Evolutionary conservation across 2,113 vertebrate genomes (phyloP).

Genomic region (Tragelaphus scriptus): DNA sequence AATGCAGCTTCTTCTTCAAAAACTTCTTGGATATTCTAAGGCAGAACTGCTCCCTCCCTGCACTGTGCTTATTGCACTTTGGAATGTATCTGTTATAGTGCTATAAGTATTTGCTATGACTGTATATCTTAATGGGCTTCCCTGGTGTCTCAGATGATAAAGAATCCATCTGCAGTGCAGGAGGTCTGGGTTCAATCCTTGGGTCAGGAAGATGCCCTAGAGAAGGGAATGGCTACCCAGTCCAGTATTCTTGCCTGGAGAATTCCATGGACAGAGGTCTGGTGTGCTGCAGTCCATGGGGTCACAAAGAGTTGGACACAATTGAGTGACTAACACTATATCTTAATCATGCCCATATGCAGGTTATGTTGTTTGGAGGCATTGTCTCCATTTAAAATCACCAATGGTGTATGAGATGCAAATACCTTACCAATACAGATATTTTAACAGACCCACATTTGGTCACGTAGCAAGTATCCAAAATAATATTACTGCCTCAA

Average conservation of each 20-base stretch:
- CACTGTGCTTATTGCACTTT: background rate
- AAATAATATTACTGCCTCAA: background rate
- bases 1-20: slow-evolving; percentile 13
- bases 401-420: background rate
- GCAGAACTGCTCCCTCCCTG: background rate
- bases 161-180: background rate
- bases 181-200: background rate
- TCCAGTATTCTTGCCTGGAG: background rate
- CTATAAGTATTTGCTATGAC: background rate
- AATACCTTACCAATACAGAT: background rate
- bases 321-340: background rate
- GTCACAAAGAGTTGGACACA: background rate
- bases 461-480: background rate
- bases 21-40: background rate
- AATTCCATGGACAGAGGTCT: background rate
- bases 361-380: background rate
- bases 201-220: background rate
- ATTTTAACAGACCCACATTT: background rate
- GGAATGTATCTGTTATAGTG: background rate
- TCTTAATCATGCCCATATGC: background rate
- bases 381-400: background rate
- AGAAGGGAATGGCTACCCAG: background rate
- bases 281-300: background rate
- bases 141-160: background rate
- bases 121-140: background rate